These are phyloP conservation scores for Drosophila sucinea DNA, from an alignment of 1,140 invertebrate genomes.

Conservation along the genomic window DNA sequence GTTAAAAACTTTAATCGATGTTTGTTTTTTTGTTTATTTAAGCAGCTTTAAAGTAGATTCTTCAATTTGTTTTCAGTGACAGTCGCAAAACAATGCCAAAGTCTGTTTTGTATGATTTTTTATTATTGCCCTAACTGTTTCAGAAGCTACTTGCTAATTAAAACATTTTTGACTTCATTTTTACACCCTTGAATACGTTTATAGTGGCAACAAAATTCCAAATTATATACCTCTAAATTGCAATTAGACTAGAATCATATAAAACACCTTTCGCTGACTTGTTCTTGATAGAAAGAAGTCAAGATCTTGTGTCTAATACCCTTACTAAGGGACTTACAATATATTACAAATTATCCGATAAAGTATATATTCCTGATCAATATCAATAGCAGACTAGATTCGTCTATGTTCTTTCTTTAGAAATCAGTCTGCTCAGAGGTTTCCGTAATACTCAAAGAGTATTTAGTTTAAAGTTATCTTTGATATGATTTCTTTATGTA, in stretches of 20 bases:
- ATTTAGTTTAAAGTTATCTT: too few relatives aligned
- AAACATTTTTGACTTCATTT: neutral
- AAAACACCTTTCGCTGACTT: neutral
- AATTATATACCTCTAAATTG: constrained; percentile 4
- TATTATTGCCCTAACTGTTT: neutral
- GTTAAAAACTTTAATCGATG: neutral
- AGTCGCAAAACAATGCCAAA: neutral
- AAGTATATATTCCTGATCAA: too few relatives aligned
- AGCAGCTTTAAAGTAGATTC: neutral
- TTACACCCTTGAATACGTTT: neutral
- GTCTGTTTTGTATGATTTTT: neutral
- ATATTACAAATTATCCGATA: too few relatives aligned
- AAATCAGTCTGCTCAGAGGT: too few relatives aligned
- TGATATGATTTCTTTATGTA: neutral
- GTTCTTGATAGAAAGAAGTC: neutral
- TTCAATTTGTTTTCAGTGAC: neutral
- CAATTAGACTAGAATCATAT: neutral
- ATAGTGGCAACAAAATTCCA: neutral
- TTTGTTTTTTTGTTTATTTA: neutral
- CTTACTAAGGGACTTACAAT: too few relatives aligned
- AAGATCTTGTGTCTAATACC: too few relatives aligned
- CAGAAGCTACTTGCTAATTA: constrained; percentile 6
- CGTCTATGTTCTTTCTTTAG: too few relatives aligned
- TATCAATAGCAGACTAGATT: too few relatives aligned
- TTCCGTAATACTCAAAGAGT: too few relatives aligned